Conservation (phyloP, 2,113 vertebrate species). For the Shinisaurus crocodilurus region DNA sequence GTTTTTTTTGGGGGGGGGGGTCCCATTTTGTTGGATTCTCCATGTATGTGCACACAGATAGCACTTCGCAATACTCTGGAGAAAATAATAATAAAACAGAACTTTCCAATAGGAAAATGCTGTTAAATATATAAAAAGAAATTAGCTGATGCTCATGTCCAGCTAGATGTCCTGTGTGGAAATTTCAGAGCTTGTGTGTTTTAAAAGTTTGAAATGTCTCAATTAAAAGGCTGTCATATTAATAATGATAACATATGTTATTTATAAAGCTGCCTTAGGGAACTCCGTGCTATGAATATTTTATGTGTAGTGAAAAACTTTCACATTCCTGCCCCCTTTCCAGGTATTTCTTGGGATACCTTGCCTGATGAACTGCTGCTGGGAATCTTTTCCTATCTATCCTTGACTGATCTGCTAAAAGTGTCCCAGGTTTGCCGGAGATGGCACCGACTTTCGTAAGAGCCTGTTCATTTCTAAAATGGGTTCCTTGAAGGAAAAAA, state of each 20-base stretch:
- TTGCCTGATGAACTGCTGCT: slow-evolving; percentile 93
- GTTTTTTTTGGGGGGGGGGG: too few species aligned
- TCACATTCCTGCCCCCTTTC: not conserved
- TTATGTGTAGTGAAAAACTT: not conserved
- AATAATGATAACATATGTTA: not conserved
- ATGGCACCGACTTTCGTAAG: slow-evolving; percentile 90
- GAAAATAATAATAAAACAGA: not conserved
- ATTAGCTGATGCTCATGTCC: not conserved
- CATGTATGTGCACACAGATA: not conserved
- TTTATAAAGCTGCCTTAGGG: not conserved
- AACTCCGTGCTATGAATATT: not conserved
- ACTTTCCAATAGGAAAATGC: not conserved
- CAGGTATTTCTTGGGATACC: slow-evolving; percentile 86
- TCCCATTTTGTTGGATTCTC: not conserved
- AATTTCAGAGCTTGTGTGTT: not conserved
- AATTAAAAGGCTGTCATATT: not conserved
- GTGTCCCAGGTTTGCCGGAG: slow-evolving; percentile 82
- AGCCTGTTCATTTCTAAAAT: slow-evolving; percentile 35
- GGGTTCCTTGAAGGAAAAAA: too few species aligned
- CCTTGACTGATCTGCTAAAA: slow-evolving; percentile 85
- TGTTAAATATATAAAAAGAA: not conserved
- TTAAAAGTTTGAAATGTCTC: not conserved
- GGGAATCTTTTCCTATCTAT: slow-evolving; percentile 82
- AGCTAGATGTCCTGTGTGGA: not conserved
- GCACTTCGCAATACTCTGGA: not conserved